Percentiles rank a stretch among this genome's conserved stretches.
phyloP scores from a whole-genome alignment of 2,797 vertebrate genomes.

The Ctenopoma kingsleyae region DNA sequence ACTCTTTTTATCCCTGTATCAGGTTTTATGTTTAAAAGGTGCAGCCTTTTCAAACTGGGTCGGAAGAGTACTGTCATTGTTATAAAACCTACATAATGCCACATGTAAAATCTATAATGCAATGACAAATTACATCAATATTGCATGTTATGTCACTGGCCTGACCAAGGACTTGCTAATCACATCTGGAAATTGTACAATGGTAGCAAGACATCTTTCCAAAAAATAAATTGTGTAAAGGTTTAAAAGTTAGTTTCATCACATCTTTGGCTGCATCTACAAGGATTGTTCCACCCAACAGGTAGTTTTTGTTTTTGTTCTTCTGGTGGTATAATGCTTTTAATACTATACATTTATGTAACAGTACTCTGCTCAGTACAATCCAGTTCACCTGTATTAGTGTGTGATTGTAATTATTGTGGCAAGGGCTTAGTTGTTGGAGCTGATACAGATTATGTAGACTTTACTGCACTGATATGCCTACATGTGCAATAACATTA shows the following conservation, averaged over 20 bases:
- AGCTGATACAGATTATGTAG: background rate
- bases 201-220: too few species aligned
- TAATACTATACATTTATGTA: too few species aligned
- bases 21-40: constrained; percentile 5
- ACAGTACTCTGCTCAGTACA: too few species aligned
- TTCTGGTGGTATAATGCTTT: too few species aligned
- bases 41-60: constrained; percentile 3
- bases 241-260: too few species aligned
- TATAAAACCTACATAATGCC: constrained; percentile 2
- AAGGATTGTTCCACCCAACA: too few species aligned
- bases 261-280: background rate
- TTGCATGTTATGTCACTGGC: background rate
- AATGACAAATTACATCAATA: background rate
- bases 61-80: background rate
- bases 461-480: background rate
- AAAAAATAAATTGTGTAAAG: too few species aligned
- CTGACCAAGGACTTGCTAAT: background rate
- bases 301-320: too few species aligned
- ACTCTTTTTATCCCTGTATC: constrained; percentile 1
- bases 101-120: background rate
- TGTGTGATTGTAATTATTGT: background rate
- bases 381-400: background rate
- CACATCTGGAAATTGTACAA: too few species aligned
- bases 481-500: background rate
- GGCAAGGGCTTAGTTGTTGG: background rate